Evolutionary conservation across 2,797 vertebrate species (phyloP), one percentile per base, ranked within the genome.

Genomic region (Petrocephalus schoutedeni): DNA sequence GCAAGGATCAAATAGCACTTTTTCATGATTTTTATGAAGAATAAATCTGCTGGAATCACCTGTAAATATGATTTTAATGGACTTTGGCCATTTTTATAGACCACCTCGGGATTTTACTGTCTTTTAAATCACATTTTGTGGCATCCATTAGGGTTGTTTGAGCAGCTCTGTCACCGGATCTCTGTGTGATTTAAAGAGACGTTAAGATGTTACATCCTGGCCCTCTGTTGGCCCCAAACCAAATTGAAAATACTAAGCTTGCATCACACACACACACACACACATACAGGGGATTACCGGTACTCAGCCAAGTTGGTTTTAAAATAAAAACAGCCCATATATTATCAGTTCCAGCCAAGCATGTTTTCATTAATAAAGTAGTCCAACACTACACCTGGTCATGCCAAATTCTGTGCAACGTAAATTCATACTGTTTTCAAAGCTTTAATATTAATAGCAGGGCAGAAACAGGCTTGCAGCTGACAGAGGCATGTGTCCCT

Each of bases 51-150:
- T 3, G 19, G 36, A 45, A 45, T 45, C 32, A 45, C 71, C 36
- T 77, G 71, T 77, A 77, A 77, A 77, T 77, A 77, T 77, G 36
- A 77, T 77, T 77, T 77, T 77, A n/a, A 77, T 77, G 71, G 71
- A 77, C 71, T 77, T 77, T n/a, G 36, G 41, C 71, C 41, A 41
- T 77, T 77, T 74, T 77, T 77, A 45, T 77, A 45, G 71, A 45
- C 71, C 8, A n/a, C 71, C 71, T 77, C 19, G 16, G 71, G 36
- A 45, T 77, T 77, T 77, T 77, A 77, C 71, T 45, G 71, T 77
- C 71, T 77, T 77, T 77, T 77, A 77, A 77, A 77, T 77, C 71
- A 77, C 71, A 36, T 77, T n/a, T 77, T 36, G 71, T 2, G 71
- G 71, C 71, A 9, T 77, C 71, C 36, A 77, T 77, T 77, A 9